These are phyloP conservation scores for Macaca mulatta DNA, from an alignment of 2,113 vertebrate genomes.

Conservation along the genomic window DNA sequence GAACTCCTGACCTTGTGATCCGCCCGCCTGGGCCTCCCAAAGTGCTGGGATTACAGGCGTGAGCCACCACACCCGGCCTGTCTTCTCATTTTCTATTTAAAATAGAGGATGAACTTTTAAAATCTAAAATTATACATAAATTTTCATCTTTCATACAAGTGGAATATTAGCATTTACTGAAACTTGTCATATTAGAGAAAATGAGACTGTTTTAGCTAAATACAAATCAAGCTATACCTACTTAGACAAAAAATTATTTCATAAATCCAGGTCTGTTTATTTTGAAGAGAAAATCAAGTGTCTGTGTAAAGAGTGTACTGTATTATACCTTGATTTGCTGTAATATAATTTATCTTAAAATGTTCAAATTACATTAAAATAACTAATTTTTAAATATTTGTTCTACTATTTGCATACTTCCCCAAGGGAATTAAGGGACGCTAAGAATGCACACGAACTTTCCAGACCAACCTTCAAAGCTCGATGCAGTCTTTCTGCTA, in stretches of 20 bases:
- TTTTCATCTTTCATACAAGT: not conserved
- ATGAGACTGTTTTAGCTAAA: not conserved
- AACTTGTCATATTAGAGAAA: not conserved
- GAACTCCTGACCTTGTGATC: no score
- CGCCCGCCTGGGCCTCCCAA: no score
- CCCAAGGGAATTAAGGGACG: not conserved
- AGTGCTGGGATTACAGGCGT: no score
- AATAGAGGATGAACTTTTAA: not conserved
- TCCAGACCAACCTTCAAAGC: conserved; percentile 87
- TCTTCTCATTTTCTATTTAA: not conserved
- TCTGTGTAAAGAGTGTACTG: not conserved
- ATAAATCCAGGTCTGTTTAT: not conserved
- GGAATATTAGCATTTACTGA: not conserved
- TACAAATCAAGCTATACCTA: not conserved
- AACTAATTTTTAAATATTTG: not conserved
- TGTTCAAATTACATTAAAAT: not conserved
- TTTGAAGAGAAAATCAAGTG: conserved; percentile 18
- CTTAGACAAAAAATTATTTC: not conserved
- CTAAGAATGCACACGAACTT: not conserved
- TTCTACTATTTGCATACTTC: not conserved
- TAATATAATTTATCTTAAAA: not conserved
- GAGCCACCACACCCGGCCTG: no score
- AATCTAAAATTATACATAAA: not conserved
- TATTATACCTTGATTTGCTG: not conserved
- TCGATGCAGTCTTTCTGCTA: conserved; percentile 89